Percentiles rank a stretch among this genome's conserved stretches.
Conservation (phyloP, 2,797 vertebrate genomes). For the Varecia variegata region DNA sequence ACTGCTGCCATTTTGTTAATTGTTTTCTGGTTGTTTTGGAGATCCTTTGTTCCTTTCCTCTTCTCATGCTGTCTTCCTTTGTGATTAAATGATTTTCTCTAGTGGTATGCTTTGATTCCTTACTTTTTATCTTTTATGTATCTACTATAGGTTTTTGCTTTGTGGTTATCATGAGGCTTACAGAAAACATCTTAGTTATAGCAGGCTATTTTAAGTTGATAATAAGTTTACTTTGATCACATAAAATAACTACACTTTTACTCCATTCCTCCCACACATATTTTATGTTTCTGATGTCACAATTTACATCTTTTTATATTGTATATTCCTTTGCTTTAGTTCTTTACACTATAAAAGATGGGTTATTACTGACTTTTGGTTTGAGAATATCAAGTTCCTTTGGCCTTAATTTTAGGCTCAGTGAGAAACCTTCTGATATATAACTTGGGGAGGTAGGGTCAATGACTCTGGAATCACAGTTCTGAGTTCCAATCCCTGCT, state of each 20-base stretch:
- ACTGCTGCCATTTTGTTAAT: neutral
- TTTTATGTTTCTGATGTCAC: neutral
- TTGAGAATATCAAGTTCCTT: neutral
- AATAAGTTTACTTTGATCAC: neutral
- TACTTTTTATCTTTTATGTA: neutral
- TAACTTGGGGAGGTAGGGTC: neutral
- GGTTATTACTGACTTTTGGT: neutral
- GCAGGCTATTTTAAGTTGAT: neutral
- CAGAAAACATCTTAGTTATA: neutral
- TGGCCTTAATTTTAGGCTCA: neutral
- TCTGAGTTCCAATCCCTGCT: neutral
- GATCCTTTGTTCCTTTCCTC: neutral
- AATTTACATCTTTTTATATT: neutral
- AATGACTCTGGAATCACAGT: neutral
- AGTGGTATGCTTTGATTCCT: neutral
- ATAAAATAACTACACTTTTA: neutral
- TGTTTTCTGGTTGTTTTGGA: neutral
- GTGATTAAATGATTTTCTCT: neutral
- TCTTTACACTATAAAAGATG: neutral
- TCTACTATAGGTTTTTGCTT: neutral
- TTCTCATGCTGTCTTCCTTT: neutral
- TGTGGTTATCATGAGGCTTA: neutral
- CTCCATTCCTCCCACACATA: neutral
- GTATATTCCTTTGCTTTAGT: neutral
- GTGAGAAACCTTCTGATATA: neutral